Percentiles rank a stretch among this genome's conserved stretches.
Conservation (phyloP, 1,140 invertebrate genomes). For the Orchesella cincta region DNA sequence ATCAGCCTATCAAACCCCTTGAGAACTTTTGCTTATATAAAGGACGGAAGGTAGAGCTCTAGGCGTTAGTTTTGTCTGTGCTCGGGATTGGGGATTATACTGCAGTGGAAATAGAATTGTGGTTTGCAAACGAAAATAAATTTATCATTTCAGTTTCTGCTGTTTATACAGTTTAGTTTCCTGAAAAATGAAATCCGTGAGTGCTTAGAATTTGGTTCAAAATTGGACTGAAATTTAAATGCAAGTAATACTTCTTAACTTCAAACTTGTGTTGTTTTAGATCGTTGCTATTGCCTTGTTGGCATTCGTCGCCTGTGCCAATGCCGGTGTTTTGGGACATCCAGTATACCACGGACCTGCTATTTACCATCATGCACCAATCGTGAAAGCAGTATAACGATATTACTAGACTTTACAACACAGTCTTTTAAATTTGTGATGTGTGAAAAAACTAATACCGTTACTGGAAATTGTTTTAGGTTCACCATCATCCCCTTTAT, state of each 20-base stretch:
- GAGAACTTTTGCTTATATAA: background rate
- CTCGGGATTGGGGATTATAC: background rate
- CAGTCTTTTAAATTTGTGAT: too few species aligned
- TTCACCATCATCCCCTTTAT: background rate
- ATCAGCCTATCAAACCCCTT: background rate
- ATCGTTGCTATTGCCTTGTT: slow-evolving; percentile 31
- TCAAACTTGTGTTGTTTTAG: slow-evolving; percentile 5
- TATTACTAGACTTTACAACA: too few species aligned
- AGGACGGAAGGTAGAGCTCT: background rate
- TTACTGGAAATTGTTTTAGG: too few species aligned
- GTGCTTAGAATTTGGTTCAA: background rate
- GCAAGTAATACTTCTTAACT: background rate
- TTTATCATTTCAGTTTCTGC: background rate
- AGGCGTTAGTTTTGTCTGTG: background rate
- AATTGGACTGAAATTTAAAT: background rate
- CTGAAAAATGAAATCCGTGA: slow-evolving; percentile 5
- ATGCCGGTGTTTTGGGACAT: slow-evolving; percentile 24
- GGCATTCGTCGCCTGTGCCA: slow-evolving; percentile 32
- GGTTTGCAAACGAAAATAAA: background rate
- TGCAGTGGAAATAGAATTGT: background rate
- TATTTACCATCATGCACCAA: background rate
- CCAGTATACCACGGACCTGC: background rate
- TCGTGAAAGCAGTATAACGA: too few species aligned
- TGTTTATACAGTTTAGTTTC: background rate
- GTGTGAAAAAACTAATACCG: too few species aligned